Percentiles rank a stretch among this genome's conserved stretches.
These are phyloP conservation scores for Odontamblyopus rebecca DNA, from an alignment of 2,797 vertebrate genomes.

Conservation along the genomic window DNA sequence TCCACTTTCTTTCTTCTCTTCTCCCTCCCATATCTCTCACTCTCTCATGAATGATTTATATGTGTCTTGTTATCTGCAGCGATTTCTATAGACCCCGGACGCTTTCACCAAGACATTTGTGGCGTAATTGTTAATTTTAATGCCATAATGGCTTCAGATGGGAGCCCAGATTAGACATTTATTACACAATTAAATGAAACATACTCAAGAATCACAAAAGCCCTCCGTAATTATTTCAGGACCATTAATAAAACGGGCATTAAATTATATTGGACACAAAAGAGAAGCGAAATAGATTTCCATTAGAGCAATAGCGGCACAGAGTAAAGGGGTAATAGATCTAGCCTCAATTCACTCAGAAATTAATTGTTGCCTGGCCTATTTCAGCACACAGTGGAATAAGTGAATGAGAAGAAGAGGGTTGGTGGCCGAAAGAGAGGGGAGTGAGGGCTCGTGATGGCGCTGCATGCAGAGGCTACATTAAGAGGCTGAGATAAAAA, in stretches of 20 bases:
- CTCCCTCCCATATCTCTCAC: slow-evolving; percentile 81
- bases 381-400: slow-evolving; percentile 99
- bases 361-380: slow-evolving; percentile 99
- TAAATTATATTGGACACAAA: slow-evolving; percentile 99
- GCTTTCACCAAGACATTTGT: slow-evolving; percentile 94
- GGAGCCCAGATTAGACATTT: slow-evolving; percentile 99
- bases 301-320: slow-evolving; percentile 99
- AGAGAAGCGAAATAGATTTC: slow-evolving; percentile 99
- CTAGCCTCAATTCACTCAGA: slow-evolving; percentile 99
- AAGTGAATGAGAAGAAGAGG: slow-evolving; percentile 91
- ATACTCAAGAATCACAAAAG: slow-evolving; percentile 99
- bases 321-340: slow-evolving; percentile 97
- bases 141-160: slow-evolving; percentile 99
- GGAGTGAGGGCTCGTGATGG: slow-evolving; percentile 6
- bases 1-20: slow-evolving; percentile 79
- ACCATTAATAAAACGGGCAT: slow-evolving; percentile 99
- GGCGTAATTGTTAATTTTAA: slow-evolving; percentile 99
- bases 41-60: slow-evolving; percentile 99
- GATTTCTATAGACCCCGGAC: slow-evolving; percentile 99
- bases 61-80: slow-evolving; percentile 99
- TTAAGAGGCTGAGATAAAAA: slow-evolving; percentile 81
- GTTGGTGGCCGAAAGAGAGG: slow-evolving; percentile 73
- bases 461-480: slow-evolving; percentile 64
- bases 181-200: slow-evolving; percentile 99
- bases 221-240: slow-evolving; percentile 99